These are phyloP conservation scores for Melopsittacus undulatus DNA, from an alignment of 2,797 vertebrate species.

Conservation along the genomic window DNA sequence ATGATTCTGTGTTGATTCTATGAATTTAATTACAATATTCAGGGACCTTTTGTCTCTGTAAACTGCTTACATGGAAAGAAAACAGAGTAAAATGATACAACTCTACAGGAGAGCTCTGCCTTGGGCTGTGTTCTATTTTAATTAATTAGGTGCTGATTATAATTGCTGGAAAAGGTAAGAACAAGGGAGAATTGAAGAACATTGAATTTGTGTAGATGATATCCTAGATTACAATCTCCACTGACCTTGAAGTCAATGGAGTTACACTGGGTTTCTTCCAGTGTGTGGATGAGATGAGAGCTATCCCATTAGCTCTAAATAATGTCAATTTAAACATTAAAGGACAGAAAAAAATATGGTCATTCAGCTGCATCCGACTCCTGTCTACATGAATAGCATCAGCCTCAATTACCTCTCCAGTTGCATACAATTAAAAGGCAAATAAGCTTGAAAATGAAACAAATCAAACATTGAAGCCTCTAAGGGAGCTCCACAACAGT, in stretches of 20 bases:
- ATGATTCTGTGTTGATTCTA: background rate
- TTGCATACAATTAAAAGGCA: background rate
- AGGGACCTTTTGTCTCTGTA: background rate
- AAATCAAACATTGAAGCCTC: background rate
- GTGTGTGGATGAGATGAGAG: background rate
- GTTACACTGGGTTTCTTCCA: background rate
- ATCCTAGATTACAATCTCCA: background rate
- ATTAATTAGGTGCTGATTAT: background rate
- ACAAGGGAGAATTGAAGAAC: background rate
- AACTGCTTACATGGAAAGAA: background rate
- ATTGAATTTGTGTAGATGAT: background rate
- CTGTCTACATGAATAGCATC: background rate
- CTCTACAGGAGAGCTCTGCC: background rate
- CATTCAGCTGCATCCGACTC: background rate
- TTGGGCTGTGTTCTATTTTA: background rate
- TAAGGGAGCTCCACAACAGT: slow-evolving; percentile 5
- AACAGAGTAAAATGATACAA: background rate
- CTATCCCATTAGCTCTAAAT: background rate
- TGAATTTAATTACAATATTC: background rate
- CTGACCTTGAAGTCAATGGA: background rate
- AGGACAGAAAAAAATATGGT: background rate
- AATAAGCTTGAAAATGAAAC: background rate
- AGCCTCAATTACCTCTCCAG: background rate
- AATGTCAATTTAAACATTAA: background rate
- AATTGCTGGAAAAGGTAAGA: background rate